These are phyloP conservation scores for Conomelus anceps DNA, from an alignment of 2,888 invertebrate genomes.

Conservation along the genomic window DNA sequence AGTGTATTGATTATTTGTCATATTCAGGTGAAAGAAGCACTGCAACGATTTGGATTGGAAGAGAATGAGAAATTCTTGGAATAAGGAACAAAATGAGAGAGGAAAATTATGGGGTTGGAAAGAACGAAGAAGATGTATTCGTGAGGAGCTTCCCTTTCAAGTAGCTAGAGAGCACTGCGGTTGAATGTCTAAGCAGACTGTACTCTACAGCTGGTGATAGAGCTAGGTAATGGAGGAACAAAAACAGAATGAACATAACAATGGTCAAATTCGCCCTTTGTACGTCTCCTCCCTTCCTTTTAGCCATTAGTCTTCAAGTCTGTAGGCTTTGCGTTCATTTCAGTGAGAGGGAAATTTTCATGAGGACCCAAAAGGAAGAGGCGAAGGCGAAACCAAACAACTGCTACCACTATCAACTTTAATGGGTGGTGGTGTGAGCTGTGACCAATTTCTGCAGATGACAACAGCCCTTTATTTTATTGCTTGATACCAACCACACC, in stretches of 20 bases:
- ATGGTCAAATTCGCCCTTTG: not conserved
- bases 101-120: not conserved
- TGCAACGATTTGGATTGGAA: too few species aligned
- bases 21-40: too few species aligned
- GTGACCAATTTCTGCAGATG: not conserved
- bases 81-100: too few species aligned
- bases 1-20: too few species aligned
- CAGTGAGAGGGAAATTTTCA: not conserved
- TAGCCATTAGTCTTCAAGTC: not conserved
- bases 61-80: too few species aligned
- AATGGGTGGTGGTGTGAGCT: not conserved
- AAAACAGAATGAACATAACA: not conserved
- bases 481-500: not conserved
- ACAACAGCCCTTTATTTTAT: not conserved
- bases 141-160: not conserved
- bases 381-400: not conserved
- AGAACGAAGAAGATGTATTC: not conserved
- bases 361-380: not conserved
- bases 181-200: not conserved
- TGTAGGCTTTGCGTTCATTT: not conserved
- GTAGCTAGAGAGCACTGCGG: not conserved
- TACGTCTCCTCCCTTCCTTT: not conserved
- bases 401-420: not conserved
- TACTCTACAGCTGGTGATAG: not conserved
- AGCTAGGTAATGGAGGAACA: not conserved